Base-by-base conservation (phyloP, 2,113 vertebrate species). In the Myiopsitta monachus region DNA sequence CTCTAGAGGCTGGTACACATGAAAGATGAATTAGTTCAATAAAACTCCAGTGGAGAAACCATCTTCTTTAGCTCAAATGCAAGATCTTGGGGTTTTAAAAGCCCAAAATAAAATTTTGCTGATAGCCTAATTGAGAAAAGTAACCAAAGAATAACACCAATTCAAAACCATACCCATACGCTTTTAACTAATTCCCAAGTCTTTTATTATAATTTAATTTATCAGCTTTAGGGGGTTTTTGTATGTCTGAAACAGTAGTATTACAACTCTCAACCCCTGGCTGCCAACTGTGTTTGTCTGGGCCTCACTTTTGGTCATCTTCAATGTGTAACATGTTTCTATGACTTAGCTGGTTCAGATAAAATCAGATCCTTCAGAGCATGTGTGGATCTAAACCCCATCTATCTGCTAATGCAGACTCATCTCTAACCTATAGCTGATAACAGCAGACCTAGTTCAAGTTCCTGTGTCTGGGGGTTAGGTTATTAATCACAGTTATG, bases 11-110 rank as follows among this genome's bases (percentile, higher is more conserved):
- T 76, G 31, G 17, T 87, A 62, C n/a, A 69, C 24, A 57, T 62
- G n/a, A 90, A 88, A 94, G 80, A 92, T 73, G 28, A 87, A 94
- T 88, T 87, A 82, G 69, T 93, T 88, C 83, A 88, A 80, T 83
- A 94, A 49, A 92, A 70, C 30, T 68, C 39, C 51, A 72, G 24
- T 10, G 11, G 4, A 92, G 38, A 83, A 94, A 74, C 10, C n/a
- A 79, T 82, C 22, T 39, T 80, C 19, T 81, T 87, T 49, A 75
- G 19, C 39, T 74, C n/a, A 88, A 67, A 26, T 66, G 21, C 11
- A 83, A 80, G 76, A 64, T 64, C 38, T 51, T 84, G 36, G 52
- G 27, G 9, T n/a, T 93, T 95, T 62, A 30, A 88, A 80, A 77
- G 12, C 8, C 10, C 5, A 19, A 44, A 78, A 74, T 49, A 63